Base-by-base conservation (phyloP, 2,797 vertebrate species). In the Sebastolobus altivelis region DNA sequence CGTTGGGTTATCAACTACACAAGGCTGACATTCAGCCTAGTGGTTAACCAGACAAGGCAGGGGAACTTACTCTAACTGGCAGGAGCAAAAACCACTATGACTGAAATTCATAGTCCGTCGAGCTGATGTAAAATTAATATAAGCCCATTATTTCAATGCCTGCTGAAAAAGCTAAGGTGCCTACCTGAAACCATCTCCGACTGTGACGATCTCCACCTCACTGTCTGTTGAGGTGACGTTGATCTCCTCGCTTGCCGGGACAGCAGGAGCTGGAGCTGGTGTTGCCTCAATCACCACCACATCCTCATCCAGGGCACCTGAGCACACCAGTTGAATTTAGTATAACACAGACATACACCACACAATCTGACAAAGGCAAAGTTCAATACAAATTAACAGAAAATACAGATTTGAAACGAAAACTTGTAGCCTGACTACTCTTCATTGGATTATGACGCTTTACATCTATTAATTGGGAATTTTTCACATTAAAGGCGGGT, bases 151-250 rank as follows among this genome's bases (percentile, higher is more conserved):
- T 13, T 65, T 63, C 22, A 72, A 3, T 35, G 40, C 27, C 46
- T 55, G 3, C 22, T 66, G 14, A 76, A 80, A 79, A 79, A 56
- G 29, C 5, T 22, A 16, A 13, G 12, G 11, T 27, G 10, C 88
- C 54, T 86, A 99, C 99, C 98, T 97, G 95, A 96, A 99, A 79
- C 96, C 97, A 92, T 99, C 99, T 91, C 98, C 99, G 46, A 99
- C 97, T 16, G 97, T 99, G 82, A 99, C 98, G 7, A 99, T 99
- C 94, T 99, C 99, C 83, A 99, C 98, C 94, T 99, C 99, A 27
- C 99, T 99, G 86, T 99, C 99, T 18, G 98, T 99, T 89, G 98
- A 99, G 88, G 98, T 99, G 95, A 99, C 98, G 49, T 99, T 99
- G 94, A 99, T 99, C 96, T 99, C 99, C 96, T 99, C 99, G 6